A percentile compares a stretch with the other conserved stretches of the same genome.
Evolutionary conservation across 2,888 invertebrate genomes (phyloP).

Genomic region (Tortrix viridana): DNA sequence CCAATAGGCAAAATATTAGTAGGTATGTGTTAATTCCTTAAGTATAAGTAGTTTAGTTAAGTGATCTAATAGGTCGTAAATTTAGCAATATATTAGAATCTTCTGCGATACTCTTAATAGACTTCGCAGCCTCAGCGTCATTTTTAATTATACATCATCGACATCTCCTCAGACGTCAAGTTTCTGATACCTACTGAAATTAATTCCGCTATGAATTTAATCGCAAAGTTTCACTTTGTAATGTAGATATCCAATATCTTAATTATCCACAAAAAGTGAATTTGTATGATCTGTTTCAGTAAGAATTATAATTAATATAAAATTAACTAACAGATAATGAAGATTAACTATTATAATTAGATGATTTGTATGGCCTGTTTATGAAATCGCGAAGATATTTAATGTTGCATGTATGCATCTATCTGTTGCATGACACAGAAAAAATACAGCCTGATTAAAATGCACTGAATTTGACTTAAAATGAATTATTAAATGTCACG

Average conservation of each 20-base stretch:
- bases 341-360: too few species aligned
- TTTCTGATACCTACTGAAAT: conserved; percentile 8
- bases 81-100: too few species aligned
- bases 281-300: not conserved
- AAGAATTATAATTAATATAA: too few species aligned
- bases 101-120: too few species aligned
- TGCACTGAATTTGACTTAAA: conserved; percentile 1
- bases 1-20: too few species aligned
- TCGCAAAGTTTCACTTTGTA: conserved; percentile 8
- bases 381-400: not conserved
- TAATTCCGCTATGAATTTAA: conserved; percentile 8
- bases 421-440: conserved; percentile 6
- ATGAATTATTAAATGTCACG: not conserved
- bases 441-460: not conserved
- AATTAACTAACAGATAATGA: too few species aligned
- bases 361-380: not conserved
- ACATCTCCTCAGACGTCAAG: not conserved
- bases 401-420: not conserved
- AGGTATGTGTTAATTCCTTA: too few species aligned
- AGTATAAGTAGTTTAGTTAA: too few species aligned
- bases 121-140: too few species aligned
- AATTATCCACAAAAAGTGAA: not conserved
- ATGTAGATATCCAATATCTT: not conserved
- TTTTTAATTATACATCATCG: conserved; percentile 13
- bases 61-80: too few species aligned